phyloP scores from a whole-genome alignment of 2,113 vertebrate genomes.

The Clarias magur region DNA sequence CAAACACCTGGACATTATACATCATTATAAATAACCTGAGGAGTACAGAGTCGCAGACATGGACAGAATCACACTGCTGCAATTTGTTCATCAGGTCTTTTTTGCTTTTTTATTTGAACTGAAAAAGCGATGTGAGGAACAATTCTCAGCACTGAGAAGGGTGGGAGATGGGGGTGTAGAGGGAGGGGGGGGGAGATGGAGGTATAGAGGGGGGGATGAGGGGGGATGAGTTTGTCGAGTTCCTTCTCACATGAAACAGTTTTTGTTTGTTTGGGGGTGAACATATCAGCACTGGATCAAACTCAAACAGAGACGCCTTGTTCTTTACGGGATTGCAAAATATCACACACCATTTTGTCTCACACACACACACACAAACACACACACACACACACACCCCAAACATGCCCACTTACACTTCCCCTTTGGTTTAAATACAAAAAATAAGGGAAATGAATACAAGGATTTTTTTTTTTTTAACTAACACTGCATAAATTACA shows the following conservation, averaged over 20 bases:
- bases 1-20: no score
- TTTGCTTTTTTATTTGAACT: neutral
- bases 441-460: constrained; percentile 41
- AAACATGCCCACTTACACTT: constrained; percentile 33
- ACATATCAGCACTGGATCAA: constrained; percentile 38
- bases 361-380: constrained; percentile 35
- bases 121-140: neutral
- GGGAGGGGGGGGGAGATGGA: neutral
- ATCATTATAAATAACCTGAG: neutral
- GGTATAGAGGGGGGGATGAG: no score
- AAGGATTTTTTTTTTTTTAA: constrained; percentile 28
- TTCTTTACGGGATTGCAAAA: constrained; percentile 1
- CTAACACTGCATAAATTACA: constrained; percentile 29
- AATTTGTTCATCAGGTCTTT: constrained; percentile 18
- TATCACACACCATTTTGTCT: constrained; percentile 19
- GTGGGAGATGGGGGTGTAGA: neutral
- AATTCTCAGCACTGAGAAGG: neutral
- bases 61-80: constrained; percentile 48
- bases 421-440: constrained; percentile 50
- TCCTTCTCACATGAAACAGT: constrained; percentile 18
- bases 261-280: constrained; percentile 11
- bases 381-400: constrained; percentile 21
- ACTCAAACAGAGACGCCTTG: constrained; percentile 28
- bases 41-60: constrained; percentile 57
- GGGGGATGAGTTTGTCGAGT: neutral